A percentile compares a stretch with the other conserved stretches of the same genome.
These are phyloP conservation scores for Hydrophis major DNA, from an alignment of 2,797 vertebrate species.

Conservation along the genomic window DNA sequence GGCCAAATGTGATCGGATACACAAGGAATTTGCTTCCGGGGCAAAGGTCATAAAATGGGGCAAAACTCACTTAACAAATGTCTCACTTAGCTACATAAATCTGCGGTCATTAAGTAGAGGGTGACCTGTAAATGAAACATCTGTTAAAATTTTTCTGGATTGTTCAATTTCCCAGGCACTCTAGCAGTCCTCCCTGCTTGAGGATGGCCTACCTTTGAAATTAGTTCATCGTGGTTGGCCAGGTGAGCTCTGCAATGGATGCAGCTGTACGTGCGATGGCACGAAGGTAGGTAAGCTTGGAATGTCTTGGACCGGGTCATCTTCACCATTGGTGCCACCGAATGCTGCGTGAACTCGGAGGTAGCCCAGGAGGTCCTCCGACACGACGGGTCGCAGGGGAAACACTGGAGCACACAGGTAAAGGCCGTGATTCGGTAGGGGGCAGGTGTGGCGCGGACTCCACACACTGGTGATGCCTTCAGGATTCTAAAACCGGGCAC, in stretches of 20 bases:
- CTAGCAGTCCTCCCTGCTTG: background rate
- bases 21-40: background rate
- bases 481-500: conserved; percentile 49
- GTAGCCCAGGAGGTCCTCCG: conserved; percentile 95
- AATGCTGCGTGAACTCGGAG: conserved; percentile 78
- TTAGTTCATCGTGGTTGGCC: conserved; percentile 98
- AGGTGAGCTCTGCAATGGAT: conserved; percentile 97
- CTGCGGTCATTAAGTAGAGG: background rate
- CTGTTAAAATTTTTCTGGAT: background rate
- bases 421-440: conserved; percentile 96
- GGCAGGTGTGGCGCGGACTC: conserved; percentile 84
- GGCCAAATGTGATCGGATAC: background rate
- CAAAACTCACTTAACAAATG: background rate
- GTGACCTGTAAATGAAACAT: background rate
- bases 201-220: conserved; percentile 87
- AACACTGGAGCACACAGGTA: conserved; percentile 99
- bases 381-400: conserved; percentile 98
- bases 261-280: conserved; percentile 98
- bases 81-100: background rate
- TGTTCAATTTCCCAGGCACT: background rate
- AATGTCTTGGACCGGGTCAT: conserved; percentile 96
- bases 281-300: conserved; percentile 95
- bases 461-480: conserved; percentile 74
- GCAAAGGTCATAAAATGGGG: background rate
- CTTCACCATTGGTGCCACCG: conserved; percentile 88